Conservation (phyloP, 2,113 vertebrate genomes). For the Poeciliopsis retropinna region DNA sequence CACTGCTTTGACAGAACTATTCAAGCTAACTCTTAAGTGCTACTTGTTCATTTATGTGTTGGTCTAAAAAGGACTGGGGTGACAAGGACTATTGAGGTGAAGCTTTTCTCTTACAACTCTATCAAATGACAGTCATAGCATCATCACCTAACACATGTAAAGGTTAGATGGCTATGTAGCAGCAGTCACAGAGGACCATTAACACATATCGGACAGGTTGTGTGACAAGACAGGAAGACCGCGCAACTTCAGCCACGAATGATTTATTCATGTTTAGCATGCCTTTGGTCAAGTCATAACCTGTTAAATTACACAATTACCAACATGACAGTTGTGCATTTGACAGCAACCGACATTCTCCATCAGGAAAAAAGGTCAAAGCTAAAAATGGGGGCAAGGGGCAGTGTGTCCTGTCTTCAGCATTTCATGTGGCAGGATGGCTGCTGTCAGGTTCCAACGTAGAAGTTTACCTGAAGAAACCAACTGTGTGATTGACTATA, state of each 20-base stretch:
- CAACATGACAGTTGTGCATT: background rate
- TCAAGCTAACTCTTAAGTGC: background rate
- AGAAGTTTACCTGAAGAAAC: too few relatives aligned
- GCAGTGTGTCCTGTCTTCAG: too few relatives aligned
- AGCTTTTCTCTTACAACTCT: background rate
- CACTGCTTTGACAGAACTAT: too few relatives aligned
- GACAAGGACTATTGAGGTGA: too few relatives aligned
- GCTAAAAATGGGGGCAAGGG: too few relatives aligned
- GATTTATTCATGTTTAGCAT: background rate
- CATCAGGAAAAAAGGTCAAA: background rate
- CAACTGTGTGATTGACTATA: too few relatives aligned
- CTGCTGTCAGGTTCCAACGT: too few relatives aligned
- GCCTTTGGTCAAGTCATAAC: background rate
- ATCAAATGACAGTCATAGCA: background rate
- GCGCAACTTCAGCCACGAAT: background rate
- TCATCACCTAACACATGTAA: background rate
- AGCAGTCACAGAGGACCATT: too few relatives aligned
- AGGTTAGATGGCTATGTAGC: background rate
- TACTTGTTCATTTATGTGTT: background rate
- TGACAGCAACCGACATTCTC: background rate
- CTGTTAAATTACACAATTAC: background rate
- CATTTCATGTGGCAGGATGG: too few relatives aligned
- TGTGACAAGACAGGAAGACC: background rate
- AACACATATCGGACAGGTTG: background rate
- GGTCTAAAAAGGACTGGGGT: background rate